These are phyloP conservation scores for Protonemura montana DNA, from an alignment of 2,888 invertebrate genomes.

Conservation along the genomic window DNA sequence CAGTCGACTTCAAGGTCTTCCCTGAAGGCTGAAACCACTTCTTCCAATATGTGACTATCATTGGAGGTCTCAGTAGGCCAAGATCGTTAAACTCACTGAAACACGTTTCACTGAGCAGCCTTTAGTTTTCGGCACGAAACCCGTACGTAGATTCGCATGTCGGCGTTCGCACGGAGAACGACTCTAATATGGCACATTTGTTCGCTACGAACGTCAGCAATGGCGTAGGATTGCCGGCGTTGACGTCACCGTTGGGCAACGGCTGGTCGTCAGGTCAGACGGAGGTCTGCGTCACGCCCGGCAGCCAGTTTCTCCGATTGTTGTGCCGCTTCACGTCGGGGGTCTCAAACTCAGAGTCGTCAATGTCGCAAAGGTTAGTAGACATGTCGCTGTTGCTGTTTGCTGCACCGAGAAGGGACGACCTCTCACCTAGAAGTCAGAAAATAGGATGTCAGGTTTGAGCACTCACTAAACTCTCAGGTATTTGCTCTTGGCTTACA, in stretches of 20 bases:
- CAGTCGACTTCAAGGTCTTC: not conserved
- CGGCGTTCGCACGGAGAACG: slow-evolving; percentile 18
- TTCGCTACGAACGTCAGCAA: slow-evolving; percentile 24
- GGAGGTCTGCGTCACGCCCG: slow-evolving; percentile 60
- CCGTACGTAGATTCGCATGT: not conserved
- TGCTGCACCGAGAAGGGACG: slow-evolving; percentile 75
- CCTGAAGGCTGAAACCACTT: not conserved
- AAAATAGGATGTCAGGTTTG: too few relatives aligned
- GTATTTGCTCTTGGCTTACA: too few relatives aligned
- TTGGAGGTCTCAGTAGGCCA: not conserved
- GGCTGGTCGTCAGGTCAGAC: slow-evolving; percentile 56
- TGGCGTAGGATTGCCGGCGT: not conserved
- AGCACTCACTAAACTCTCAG: too few relatives aligned
- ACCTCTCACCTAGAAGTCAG: slow-evolving; percentile 67
- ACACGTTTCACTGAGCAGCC: not conserved
- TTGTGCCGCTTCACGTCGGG: slow-evolving; percentile 58
- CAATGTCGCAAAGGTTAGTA: slow-evolving; percentile 89
- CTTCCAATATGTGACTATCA: not conserved
- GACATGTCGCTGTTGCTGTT: slow-evolving; percentile 87
- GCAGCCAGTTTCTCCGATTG: slow-evolving; percentile 57
- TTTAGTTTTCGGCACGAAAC: not conserved
- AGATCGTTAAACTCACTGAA: not conserved
- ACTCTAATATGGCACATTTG: slow-evolving; percentile 43
- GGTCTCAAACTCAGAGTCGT: slow-evolving; percentile 78
- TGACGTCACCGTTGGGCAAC: slow-evolving; percentile 17